Evolutionary conservation across 1,140 invertebrate species (phyloP), one percentile per base, ranked within the genome.

Genomic region (Octopus bimaculoides): DNA sequence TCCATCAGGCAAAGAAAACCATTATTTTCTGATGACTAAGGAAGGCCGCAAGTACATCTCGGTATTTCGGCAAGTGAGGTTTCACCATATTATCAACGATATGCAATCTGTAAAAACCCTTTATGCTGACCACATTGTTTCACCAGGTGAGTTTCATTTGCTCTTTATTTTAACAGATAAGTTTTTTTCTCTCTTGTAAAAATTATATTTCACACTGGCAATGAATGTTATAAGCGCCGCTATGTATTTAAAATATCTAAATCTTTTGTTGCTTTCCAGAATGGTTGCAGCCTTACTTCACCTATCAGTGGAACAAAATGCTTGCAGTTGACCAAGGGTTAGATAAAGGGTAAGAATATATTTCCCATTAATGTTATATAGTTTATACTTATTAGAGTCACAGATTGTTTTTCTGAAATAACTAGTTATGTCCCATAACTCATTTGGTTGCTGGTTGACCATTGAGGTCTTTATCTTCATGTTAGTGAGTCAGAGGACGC

Each of bases 221-320:
- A 41, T 61, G 56, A 9, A 1, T 12, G 9, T 61, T 61, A 9
- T 3, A 12, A 61, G 9, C 56, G 9, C 17, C 56, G 1, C 56
- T 12, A 1, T 17, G 3, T 6, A 8, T 12, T 71, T 71, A 14
- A 4, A 12, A 71, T 71, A 6, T 6, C 66, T 17, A 71, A 12
- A 71, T 5, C 14, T 71, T 78, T n/a, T 9, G 77, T 56, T 84
- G 12, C 77, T 54, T 85, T 85, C 77, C 82, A 89, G 91, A 91
- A 10, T 95, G 94, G 94, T 83, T 95, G 5, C 90, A 92, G 80
- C 89, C 91, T 54, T 92, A 93, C 66, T 93, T 93, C 79, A 91
- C 92, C 84, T 91, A 92, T 74, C 93, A 94, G 81, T 95, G 94
- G 94, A 91, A 93, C 81, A 91, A 93, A 71, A 92, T 95, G 88